Base-by-base conservation (phyloP, 1,140 invertebrate genomes). In the Pseudomyrmex concolor region DNA sequence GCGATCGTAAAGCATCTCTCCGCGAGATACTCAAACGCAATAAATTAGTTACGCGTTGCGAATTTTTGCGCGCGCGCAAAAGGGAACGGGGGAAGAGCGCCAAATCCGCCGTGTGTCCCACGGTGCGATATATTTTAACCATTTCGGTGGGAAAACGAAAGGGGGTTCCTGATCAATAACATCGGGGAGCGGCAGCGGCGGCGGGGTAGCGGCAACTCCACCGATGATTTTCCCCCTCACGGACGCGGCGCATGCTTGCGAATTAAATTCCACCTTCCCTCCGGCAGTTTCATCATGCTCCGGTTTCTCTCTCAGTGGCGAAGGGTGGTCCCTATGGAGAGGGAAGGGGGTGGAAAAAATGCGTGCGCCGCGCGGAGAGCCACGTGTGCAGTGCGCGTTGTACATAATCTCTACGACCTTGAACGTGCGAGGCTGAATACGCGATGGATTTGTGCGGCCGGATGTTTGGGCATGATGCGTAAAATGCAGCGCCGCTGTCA, bases 141-240 rank as follows among this genome's bases (percentile, higher is more conserved):
- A 64, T 85, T 89, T 89, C 66, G 72, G 34, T 74, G 34, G 64
- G 83, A 83, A 34, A 34, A 48, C 66, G 83, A 86, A 84, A 83
- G 81, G 81, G 55, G 13, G 34, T 34, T 63, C 70, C 73, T 88
- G 87, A 89, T 88, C 87, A 86, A 86, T 89, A 89, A 86, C 77
- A 88, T 83, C 80, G 67, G 72, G 74, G 51, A 60, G 19, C 57
- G 17, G 2, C 66, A 17, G 13, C n/a, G 48, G 71, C 48, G 45
- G 66, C 71, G 77, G 62, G 50, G 86, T 80, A 66, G 70, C 70
- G 74, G 85, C 85, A 84, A 81, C 82, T 81, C 86, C 68, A 64
- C 83, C 68, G 78, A 89, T 73, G 55, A 85, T 80, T 85, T 78
- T 51, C 10, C 50, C 50, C 87, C 89, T 78, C 77, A 83, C 84